phyloP scores from a whole-genome alignment of 2,797 vertebrate genomes.

The Pseudochirops corinnae region DNA sequence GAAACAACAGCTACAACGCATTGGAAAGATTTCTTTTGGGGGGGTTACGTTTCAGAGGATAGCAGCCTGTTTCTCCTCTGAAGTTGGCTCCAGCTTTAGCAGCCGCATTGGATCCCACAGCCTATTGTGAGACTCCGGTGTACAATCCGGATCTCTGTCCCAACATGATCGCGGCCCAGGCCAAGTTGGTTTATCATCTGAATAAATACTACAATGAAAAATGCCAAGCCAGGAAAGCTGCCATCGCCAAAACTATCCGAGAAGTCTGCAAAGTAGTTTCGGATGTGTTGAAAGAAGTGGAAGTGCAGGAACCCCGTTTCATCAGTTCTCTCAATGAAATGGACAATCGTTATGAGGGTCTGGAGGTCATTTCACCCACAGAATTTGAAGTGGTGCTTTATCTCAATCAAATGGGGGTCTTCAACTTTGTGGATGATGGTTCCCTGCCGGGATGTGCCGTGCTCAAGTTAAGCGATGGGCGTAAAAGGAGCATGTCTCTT shows the following conservation, averaged over 20 bases:
- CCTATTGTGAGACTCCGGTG: slow-evolving; percentile 95
- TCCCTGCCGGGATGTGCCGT: slow-evolving; percentile 93
- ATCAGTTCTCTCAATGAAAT: slow-evolving; percentile 94
- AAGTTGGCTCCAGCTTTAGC: slow-evolving; percentile 99
- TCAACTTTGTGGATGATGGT: slow-evolving; percentile 94
- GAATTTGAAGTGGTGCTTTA: slow-evolving; percentile 94
- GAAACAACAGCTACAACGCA: slow-evolving; percentile 76
- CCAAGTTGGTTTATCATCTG: slow-evolving; percentile 93
- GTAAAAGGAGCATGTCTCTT: slow-evolving; percentile 94
- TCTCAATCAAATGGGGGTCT: slow-evolving; percentile 94
- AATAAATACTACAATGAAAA: slow-evolving; percentile 95
- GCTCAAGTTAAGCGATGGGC: slow-evolving; percentile 92
- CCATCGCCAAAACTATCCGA: slow-evolving; percentile 92
- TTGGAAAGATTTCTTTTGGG: slow-evolving; percentile 72
- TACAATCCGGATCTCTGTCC: slow-evolving; percentile 96
- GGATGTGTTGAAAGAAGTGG: slow-evolving; percentile 93
- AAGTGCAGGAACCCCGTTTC: slow-evolving; percentile 94
- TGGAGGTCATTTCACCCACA: slow-evolving; percentile 92
- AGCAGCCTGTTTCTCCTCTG: slow-evolving; percentile 89
- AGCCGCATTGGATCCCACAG: slow-evolving; percentile 97
- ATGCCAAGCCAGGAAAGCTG: slow-evolving; percentile 92
- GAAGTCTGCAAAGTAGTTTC: slow-evolving; percentile 94
- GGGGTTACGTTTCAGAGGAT: slow-evolving; percentile 73
- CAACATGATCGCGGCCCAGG: slow-evolving; percentile 95
- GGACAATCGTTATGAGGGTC: slow-evolving; percentile 93